Conservation (phyloP, 1,140 invertebrate genomes). For the Drosophila tristis region DNA sequence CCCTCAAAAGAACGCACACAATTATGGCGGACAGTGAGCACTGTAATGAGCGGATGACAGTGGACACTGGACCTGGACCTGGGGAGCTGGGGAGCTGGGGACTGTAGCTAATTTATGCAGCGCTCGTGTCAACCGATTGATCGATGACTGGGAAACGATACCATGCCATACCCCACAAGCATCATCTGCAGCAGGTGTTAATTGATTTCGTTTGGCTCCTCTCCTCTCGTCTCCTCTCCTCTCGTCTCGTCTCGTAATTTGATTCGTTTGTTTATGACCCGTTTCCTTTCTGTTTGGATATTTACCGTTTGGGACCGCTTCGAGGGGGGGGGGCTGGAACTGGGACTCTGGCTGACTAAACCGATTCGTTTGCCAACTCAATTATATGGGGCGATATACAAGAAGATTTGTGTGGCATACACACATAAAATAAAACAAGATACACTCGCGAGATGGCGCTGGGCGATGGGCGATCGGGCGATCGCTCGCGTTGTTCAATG, state of each 20-base stretch:
- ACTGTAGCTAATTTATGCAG: conserved; percentile 67
- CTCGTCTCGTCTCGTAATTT: conserved; percentile 47
- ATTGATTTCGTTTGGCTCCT: conserved; percentile 70
- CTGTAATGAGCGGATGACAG: neutral
- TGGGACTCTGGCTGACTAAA: neutral
- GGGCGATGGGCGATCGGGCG: neutral
- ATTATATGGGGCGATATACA: conserved; percentile 54
- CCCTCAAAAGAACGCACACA: conserved; percentile 66
- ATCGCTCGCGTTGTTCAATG: conserved; percentile 45
- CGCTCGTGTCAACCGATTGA: conserved; percentile 59
- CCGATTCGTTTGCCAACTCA: conserved; percentile 52
- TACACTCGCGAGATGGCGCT: conserved; percentile 12
- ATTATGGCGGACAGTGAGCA: conserved; percentile 17
- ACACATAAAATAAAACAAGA: conserved; percentile 27
- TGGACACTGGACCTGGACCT: neutral
- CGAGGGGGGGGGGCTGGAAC: no score
- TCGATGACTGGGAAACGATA: conserved; percentile 41
- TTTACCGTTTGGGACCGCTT: conserved; percentile 15
- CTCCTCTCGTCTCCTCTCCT: conserved; percentile 22
- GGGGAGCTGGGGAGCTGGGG: no score
- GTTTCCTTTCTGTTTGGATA: conserved; percentile 54
- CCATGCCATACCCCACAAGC: no score
- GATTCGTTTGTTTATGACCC: conserved; percentile 56
- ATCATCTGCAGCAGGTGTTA: conserved; percentile 69
- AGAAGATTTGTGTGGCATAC: conserved; percentile 34